phyloP scores from a whole-genome alignment of 2,797 vertebrate genomes.

The Rhabdomys pumilio region DNA sequence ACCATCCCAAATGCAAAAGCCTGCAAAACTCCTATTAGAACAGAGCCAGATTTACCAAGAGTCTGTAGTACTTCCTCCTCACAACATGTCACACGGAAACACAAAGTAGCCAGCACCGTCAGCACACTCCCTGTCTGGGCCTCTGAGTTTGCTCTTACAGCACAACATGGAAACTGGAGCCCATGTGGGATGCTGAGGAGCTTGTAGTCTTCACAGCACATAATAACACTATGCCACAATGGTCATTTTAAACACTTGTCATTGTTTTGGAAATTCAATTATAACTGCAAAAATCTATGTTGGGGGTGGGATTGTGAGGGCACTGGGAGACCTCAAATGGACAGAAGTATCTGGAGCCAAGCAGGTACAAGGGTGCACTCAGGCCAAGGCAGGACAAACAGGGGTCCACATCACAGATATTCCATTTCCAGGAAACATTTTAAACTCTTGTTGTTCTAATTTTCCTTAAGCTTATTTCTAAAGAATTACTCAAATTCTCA shows the following conservation, averaged over 20 bases:
- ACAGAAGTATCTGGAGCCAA: background rate
- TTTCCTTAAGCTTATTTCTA: slow-evolving; percentile 9
- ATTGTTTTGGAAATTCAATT: slow-evolving; percentile 18
- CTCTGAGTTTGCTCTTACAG: background rate
- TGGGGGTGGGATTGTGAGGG: background rate
- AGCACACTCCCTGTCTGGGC: background rate
- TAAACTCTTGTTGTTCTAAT: slow-evolving; percentile 5
- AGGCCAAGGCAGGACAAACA: background rate
- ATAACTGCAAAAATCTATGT: slow-evolving; percentile 2
- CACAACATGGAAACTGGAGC: background rate
- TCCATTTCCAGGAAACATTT: background rate
- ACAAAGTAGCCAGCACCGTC: too few relatives aligned
- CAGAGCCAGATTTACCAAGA: background rate
- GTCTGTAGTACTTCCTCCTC: background rate
- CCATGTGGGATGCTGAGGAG: background rate
- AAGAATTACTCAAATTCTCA: slow-evolving; percentile 7
- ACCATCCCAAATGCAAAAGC: background rate
- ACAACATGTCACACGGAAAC: background rate
- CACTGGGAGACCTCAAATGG: background rate
- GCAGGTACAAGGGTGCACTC: background rate
- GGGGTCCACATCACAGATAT: background rate
- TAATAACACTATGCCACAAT: background rate
- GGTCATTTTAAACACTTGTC: background rate
- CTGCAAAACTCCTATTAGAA: background rate
- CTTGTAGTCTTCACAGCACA: background rate